These are phyloP conservation scores for Chloroceryle inda DNA, from an alignment of 2,797 vertebrate genomes.

Conservation along the genomic window DNA sequence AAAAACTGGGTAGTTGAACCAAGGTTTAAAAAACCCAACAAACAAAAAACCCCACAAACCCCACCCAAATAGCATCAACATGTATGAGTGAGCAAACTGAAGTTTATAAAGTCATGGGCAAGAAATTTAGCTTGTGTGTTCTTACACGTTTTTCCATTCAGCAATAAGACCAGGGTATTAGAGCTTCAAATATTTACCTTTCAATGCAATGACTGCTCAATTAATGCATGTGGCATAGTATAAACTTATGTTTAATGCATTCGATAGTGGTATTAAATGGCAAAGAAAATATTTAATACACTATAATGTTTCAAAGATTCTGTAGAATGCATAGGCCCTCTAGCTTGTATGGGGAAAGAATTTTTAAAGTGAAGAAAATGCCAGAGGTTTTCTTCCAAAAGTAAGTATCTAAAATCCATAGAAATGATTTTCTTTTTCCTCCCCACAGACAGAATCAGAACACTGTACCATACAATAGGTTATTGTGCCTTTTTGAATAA, in stretches of 20 bases:
- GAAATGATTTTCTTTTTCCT: conserved; percentile 68
- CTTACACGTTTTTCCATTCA: not conserved
- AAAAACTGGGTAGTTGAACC: not conserved
- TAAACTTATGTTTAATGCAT: conserved; percentile 34
- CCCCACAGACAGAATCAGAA: conserved; percentile 66
- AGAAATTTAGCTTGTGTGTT: not conserved
- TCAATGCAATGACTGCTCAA: conserved; percentile 55
- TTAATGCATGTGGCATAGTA: conserved; percentile 36
- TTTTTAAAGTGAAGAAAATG: conserved; percentile 68
- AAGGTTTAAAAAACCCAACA: not conserved
- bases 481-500: conserved; percentile 76
- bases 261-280: conserved; percentile 46
- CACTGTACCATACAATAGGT: conserved; percentile 69
- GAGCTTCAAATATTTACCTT: conserved; percentile 22
- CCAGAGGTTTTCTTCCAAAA: conserved; percentile 57
- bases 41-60: too few relatives aligned
- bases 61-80: not conserved
- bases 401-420: conserved; percentile 44
- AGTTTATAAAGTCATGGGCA: conserved; percentile 31
- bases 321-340: conserved; percentile 19
- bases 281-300: conserved; percentile 52
- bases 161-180: not conserved
- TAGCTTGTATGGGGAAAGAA: conserved; percentile 35
- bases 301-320: conserved; percentile 51
- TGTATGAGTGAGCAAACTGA: not conserved